These are phyloP conservation scores for Taeniopygia guttata DNA, from an alignment of 2,797 vertebrate species.

Conservation along the genomic window DNA sequence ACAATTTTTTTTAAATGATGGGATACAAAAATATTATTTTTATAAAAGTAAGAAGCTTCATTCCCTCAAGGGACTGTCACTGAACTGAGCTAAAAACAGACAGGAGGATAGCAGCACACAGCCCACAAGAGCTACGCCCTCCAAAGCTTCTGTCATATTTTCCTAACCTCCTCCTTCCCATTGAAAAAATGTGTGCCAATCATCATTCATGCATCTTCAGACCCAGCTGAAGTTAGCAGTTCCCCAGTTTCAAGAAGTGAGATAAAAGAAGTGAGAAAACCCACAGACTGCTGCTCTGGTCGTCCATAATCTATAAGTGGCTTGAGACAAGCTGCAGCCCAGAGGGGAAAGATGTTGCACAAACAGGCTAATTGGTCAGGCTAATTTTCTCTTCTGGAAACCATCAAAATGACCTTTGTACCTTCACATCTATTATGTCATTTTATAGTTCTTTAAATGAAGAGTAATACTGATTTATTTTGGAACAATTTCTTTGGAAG, in stretches of 20 bases:
- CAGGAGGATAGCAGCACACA: not conserved
- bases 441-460: not conserved
- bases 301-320: not conserved
- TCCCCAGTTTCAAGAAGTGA: not conserved
- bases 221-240: conserved; percentile 1
- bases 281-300: not conserved
- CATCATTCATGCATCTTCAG: conserved; percentile 30
- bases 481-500: not conserved
- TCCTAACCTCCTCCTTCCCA: not conserved
- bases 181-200: conserved; percentile 6
- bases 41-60: not conserved
- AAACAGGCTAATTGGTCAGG: not conserved
- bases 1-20: rapidly evolving
- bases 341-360: not conserved
- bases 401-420: not conserved
- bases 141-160: not conserved
- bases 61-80: not conserved
- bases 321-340: not conserved
- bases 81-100: not conserved
- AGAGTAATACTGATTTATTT: not conserved
- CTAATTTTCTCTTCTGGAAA: not conserved
- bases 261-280: conserved; percentile 15
- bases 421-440: not conserved
- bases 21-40: not conserved
- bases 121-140: not conserved